Base-by-base conservation (phyloP, 2,888 invertebrate genomes). In the Apodemia zela region DNA sequence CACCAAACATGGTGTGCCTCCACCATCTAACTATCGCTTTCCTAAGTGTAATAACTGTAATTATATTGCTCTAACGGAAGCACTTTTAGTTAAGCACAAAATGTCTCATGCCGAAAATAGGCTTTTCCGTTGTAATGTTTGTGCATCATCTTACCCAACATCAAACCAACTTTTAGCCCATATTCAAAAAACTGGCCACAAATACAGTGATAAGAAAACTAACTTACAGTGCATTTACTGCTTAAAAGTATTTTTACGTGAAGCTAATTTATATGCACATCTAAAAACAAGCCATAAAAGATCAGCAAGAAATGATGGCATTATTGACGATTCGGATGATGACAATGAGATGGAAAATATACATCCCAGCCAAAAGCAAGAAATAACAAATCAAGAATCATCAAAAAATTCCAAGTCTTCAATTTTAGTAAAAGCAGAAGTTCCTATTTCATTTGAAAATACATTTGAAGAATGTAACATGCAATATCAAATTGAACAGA, bases 1-100 rank as follows among this genome's bases (percentile, higher is more conserved):
- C 72, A 94, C 95, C 0, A 96, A 96, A 75, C 97, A 97, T 86
- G 94, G 95, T 66, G 92, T 97, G 45, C 93, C 94, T 15, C 95
- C 96, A 8, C 95, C 96, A 2, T 86, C 94, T 60, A 93, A 93
- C 61, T 94, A 94, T 78, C 90, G 92, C 64, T 97, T 97, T 77
- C 97, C 97, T 0, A 96, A 95, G 79, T 97, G 97, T 80, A 93
- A 94, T 65, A 85, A 93, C 61, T 97, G 97, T 77, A 93, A 93
- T 42, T 96, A 95, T 78, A 92, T 97, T 59, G 97, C 96, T 18
- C 80, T 96, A n/a, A 95, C 94, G 66, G 94, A 95, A 74, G 92
- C 92, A 3, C 89, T 95, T n/a, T 87, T 97, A 54, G 89, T 93
- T 0, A 94, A 94, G 75, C 97, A 97, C 79, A 94, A 95, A 76